phyloP scores from a whole-genome alignment of 1,140 invertebrate genomes.

The Drosophila burlai region DNA sequence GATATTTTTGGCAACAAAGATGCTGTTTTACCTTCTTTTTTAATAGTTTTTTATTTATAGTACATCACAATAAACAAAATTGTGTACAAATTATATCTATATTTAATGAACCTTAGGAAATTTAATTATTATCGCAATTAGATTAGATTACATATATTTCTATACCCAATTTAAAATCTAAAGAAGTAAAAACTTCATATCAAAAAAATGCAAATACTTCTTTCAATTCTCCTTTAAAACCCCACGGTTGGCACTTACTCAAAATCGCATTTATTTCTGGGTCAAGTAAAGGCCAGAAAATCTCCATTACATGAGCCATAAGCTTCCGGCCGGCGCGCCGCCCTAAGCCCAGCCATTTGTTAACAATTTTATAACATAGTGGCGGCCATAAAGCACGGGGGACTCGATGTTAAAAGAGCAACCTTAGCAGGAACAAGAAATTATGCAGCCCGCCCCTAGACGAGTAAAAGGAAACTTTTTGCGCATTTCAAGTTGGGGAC shows the following conservation, averaged over 20 bases:
- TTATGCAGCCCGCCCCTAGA: slow-evolving; percentile 42
- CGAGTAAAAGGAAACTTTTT: slow-evolving; percentile 40
- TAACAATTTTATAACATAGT: slow-evolving; percentile 45
- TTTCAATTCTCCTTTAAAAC: not conserved
- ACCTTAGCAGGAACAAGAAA: slow-evolving; percentile 28
- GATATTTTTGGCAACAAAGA: no score
- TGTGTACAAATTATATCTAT: not conserved
- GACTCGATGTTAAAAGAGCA: slow-evolving; percentile 25
- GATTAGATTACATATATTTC: not conserved
- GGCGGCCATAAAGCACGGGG: slow-evolving; percentile 33
- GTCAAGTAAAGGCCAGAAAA: slow-evolving; percentile 33
- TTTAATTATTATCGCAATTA: not conserved
- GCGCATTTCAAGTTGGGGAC: slow-evolving; percentile 53
- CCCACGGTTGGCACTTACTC: not conserved
- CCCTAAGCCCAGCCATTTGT: slow-evolving; percentile 36
- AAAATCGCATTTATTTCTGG: slow-evolving; percentile 34
- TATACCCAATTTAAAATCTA: not conserved
- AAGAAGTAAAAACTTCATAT: not conserved
- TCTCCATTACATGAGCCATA: slow-evolving; percentile 38
- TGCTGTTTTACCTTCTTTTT: no score
- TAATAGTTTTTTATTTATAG: no score
- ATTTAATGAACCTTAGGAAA: not conserved
- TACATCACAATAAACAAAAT: no score
- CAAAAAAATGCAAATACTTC: not conserved
- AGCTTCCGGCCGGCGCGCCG: slow-evolving; percentile 15